A percentile compares a stretch with the other conserved stretches of the same genome.
phyloP scores from a whole-genome alignment of 2,888 invertebrate genomes.

The Dicyrtomina minuta region DNA sequence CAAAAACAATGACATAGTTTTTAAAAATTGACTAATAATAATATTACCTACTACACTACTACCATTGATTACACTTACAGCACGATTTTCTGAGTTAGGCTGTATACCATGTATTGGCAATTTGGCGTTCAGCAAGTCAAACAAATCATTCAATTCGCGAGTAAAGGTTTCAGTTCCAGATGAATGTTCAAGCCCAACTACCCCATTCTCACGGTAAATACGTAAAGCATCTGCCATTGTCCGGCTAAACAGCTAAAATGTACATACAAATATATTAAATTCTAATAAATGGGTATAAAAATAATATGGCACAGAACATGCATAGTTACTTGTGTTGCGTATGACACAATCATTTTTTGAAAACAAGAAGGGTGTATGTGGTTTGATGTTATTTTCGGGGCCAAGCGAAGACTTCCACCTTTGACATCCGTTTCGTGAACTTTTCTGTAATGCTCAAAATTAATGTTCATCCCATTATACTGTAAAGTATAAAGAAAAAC shows the following conservation, averaged over 20 bases:
- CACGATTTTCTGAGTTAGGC: not conserved
- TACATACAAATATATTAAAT: not conserved
- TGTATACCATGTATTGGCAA: constrained; percentile 16
- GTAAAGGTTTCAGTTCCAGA: constrained; percentile 22
- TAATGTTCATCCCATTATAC: constrained; percentile 14
- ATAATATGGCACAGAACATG: not conserved
- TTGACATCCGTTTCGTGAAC: constrained; percentile 11
- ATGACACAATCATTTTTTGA: constrained; percentile 32
- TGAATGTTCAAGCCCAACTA: not conserved
- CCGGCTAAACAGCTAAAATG: constrained; percentile 3
- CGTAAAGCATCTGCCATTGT: not conserved
- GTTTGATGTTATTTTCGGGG: constrained; percentile 19
- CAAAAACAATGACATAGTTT: too few relatives aligned
- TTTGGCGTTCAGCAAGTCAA: constrained; percentile 28
- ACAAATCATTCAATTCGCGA: constrained; percentile 12
- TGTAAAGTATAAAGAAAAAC: too few relatives aligned
- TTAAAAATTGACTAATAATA: too few relatives aligned
- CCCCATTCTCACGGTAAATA: not conserved
- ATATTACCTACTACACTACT: too few relatives aligned
- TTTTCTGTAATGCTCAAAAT: constrained; percentile 26
- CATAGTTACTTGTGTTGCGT: constrained; percentile 18
- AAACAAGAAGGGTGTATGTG: constrained; percentile 30
- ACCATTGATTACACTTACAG: not conserved
- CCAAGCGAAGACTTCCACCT: constrained; percentile 12
- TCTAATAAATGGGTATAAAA: too few relatives aligned